Evolutionary conservation across 2,888 invertebrate genomes (phyloP).

Genomic region (Chaetoderma sp.): DNA sequence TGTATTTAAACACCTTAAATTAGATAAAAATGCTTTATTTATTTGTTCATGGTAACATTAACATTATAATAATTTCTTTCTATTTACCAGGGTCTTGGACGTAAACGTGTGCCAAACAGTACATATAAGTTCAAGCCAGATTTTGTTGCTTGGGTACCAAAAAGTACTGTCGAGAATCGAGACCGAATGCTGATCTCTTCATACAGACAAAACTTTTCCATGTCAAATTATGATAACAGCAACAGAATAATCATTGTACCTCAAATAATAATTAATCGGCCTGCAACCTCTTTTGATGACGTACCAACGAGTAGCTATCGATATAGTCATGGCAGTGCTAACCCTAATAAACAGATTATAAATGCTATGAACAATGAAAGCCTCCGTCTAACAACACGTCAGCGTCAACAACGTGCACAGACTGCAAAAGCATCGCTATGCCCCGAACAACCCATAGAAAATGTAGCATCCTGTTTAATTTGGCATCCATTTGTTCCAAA

Average conservation of each 20-base stretch:
- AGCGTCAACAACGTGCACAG: conserved; percentile 48
- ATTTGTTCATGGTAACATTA: too few species aligned
- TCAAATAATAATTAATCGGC: conserved; percentile 52
- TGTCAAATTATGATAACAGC: conserved; percentile 15
- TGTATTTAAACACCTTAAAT: too few species aligned
- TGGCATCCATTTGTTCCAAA: conserved; percentile 52
- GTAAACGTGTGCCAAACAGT: conserved; percentile 48
- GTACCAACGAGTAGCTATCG: conserved; percentile 55
- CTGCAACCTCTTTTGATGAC: conserved; percentile 59
- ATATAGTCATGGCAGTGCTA: conserved; percentile 55
- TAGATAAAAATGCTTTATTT: too few species aligned
- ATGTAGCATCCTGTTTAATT: conserved; percentile 58
- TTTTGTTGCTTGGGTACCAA: conserved; percentile 61
- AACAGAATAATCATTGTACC: conserved; percentile 19
- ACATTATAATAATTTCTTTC: too few species aligned
- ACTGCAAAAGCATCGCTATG: conserved; percentile 39
- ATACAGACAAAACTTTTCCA: conserved; percentile 58
- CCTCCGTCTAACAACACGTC: conserved; percentile 45
- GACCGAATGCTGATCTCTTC: conserved; percentile 52
- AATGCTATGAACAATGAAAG: conserved; percentile 55
- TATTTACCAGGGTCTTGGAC: conserved; percentile 63
- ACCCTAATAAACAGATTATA: conserved; percentile 52
- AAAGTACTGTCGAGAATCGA: conserved; percentile 43
- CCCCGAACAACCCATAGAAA: conserved; percentile 48
- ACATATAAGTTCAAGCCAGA: conserved; percentile 52